These are phyloP conservation scores for Hirtodrosophila histrioides DNA, from an alignment of 2,888 invertebrate genomes.

Conservation along the genomic window DNA sequence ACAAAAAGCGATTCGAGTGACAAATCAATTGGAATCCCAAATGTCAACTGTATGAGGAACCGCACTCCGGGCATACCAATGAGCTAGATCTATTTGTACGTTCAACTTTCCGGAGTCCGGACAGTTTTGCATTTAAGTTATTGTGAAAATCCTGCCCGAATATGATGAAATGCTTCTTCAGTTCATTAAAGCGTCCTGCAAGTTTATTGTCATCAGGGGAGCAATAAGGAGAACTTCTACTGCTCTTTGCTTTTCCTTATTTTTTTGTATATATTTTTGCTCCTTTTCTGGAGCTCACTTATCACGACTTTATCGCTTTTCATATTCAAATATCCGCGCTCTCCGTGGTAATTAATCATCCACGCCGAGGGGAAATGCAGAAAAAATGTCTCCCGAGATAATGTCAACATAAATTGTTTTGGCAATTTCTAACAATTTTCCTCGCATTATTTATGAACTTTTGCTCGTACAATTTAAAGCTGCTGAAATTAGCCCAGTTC, in stretches of 20 bases:
- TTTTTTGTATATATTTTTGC: slow-evolving; percentile 9
- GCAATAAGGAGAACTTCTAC: slow-evolving; percentile 54
- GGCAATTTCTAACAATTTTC: slow-evolving; percentile 83
- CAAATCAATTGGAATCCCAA: slow-evolving; percentile 80
- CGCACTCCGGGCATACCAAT: slow-evolving; percentile 60
- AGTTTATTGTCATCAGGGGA: slow-evolving; percentile 71
- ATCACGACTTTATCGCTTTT: slow-evolving; percentile 67
- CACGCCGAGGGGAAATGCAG: slow-evolving; percentile 17
- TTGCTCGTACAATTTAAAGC: slow-evolving; percentile 46
- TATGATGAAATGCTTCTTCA: slow-evolving; percentile 64
- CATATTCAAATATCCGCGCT: slow-evolving; percentile 67
- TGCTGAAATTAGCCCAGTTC: slow-evolving; percentile 54
- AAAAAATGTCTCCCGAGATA: slow-evolving; percentile 83
- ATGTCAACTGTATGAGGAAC: slow-evolving; percentile 69
- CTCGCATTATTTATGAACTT: slow-evolving; percentile 79
- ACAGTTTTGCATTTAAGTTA: slow-evolving; percentile 1
- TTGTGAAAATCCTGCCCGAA: slow-evolving; percentile 38
- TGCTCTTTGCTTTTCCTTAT: slow-evolving; percentile 28
- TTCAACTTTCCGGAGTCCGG: slow-evolving; percentile 9
- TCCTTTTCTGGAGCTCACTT: slow-evolving; percentile 46
- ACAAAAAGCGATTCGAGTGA: slow-evolving; percentile 41
- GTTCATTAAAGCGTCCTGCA: slow-evolving; percentile 62
- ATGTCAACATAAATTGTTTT: slow-evolving; percentile 85
- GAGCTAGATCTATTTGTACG: slow-evolving; percentile 16
- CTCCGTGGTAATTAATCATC: slow-evolving; percentile 68